phyloP scores from a whole-genome alignment of 1,140 invertebrate species.

The Sarcophaga bullata region DNA sequence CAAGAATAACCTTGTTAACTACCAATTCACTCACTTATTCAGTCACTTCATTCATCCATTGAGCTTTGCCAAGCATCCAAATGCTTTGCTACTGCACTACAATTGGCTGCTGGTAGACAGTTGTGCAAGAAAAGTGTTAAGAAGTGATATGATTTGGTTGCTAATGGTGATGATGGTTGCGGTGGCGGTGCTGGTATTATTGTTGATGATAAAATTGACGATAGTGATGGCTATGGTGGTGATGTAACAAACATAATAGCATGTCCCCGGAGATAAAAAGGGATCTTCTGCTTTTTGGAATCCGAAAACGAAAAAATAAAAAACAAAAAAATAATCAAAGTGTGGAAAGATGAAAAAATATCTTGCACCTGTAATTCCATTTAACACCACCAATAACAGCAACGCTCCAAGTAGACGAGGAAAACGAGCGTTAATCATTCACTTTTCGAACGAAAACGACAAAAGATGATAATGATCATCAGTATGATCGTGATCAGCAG shows the following conservation, averaged over 20 bases:
- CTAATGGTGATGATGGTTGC: not conserved
- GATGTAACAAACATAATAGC: constrained; percentile 36
- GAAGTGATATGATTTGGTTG: constrained; percentile 21
- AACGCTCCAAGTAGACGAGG: not conserved
- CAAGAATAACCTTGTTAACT: constrained; percentile 20
- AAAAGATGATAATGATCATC: not conserved
- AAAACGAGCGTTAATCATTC: constrained; percentile 34
- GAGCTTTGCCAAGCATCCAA: not conserved
- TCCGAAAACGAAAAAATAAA: constrained; percentile 11
- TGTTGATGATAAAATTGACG: not conserved
- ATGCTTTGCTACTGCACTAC: not conserved
- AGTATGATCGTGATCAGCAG: constrained; percentile 10
- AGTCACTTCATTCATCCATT: not conserved
- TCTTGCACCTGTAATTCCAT: constrained; percentile 33
- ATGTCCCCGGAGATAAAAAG: constrained; percentile 36
- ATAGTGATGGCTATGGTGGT: constrained; percentile 4
- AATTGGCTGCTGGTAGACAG: not conserved
- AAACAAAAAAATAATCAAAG: too few species aligned
- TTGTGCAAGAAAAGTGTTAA: constrained; percentile 25
- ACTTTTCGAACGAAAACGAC: not conserved
- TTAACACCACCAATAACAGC: constrained; percentile 23
- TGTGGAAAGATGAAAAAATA: not conserved
- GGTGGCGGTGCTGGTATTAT: not conserved
- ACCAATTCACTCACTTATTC: not conserved
- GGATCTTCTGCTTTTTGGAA: constrained; percentile 23